A percentile compares a stretch with the other conserved stretches of the same genome.
phyloP scores from a whole-genome alignment of 2,113 vertebrate genomes.

The Gavialis gangeticus region DNA sequence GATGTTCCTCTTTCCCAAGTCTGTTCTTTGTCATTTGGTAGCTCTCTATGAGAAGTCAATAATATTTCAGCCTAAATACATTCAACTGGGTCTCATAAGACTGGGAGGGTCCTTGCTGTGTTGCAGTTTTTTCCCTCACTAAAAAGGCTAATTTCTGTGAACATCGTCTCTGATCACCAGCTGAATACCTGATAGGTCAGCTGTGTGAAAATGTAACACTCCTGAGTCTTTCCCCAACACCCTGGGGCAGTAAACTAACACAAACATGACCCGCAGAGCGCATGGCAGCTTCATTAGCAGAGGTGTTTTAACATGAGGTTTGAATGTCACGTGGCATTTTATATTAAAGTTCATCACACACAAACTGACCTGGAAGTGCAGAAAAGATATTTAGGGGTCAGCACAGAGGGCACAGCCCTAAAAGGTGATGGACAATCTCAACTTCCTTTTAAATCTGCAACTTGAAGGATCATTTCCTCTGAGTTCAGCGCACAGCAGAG shows the following conservation, averaged over 20 bases:
- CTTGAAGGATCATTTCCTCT: neutral
- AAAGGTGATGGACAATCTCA: conserved; percentile 37
- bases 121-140: neutral
- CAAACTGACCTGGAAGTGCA: conserved; percentile 49
- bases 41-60: neutral
- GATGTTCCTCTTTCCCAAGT: neutral
- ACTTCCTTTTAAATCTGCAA: neutral
- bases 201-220: conserved; percentile 61
- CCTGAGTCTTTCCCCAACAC: conserved; percentile 61
- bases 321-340: conserved; percentile 72
- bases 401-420: neutral
- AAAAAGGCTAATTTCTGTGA: conserved; percentile 25
- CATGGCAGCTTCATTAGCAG: conserved; percentile 73
- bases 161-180: conserved; percentile 56
- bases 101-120: neutral
- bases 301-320: conserved; percentile 66
- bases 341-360: conserved; percentile 69
- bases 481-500: neutral
- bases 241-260: conserved; percentile 71
- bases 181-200: conserved; percentile 52
- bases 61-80: neutral
- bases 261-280: conserved; percentile 71
- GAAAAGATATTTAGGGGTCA: conserved; percentile 40
- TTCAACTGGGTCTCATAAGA: conserved; percentile 9
- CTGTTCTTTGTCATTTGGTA: neutral